A percentile compares a stretch with the other conserved stretches of the same genome.
phyloP scores from a whole-genome alignment of 2,888 invertebrate genomes.

The Liodrosophila aerea region DNA sequence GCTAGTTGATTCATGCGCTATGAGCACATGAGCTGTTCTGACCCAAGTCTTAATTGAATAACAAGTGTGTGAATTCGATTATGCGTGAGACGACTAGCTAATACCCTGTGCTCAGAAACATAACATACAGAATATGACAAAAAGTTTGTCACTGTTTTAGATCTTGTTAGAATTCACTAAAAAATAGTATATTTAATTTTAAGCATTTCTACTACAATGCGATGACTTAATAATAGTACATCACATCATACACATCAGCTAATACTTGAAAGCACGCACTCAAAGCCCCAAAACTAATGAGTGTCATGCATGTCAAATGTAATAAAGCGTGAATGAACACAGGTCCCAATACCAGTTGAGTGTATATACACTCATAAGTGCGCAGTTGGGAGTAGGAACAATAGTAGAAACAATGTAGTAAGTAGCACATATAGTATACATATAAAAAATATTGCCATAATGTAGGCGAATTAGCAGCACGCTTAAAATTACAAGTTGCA shows the following conservation, averaged over 20 bases:
- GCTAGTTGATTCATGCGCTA: constrained; percentile 13
- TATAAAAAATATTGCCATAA: constrained; percentile 3
- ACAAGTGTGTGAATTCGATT: constrained; percentile 1
- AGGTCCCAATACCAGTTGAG: constrained; percentile 3
- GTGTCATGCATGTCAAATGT: constrained; percentile 47
- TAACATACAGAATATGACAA: too few species aligned
- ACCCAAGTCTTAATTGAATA: constrained; percentile 31
- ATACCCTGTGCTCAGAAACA: constrained; percentile 11
- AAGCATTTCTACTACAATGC: constrained; percentile 6
- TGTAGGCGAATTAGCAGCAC: constrained; percentile 39
- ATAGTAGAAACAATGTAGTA: constrained; percentile 2
- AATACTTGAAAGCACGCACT: constrained; percentile 22
- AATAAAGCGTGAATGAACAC: constrained; percentile 39
- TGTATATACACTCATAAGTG: constrained; percentile 18
- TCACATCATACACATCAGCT: neutral
- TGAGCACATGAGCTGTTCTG: constrained; percentile 5
- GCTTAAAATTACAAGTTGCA: constrained; percentile 25
- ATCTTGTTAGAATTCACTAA: too few species aligned
- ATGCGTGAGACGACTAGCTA: neutral
- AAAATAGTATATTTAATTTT: too few species aligned
- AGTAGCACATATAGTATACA: too few species aligned
- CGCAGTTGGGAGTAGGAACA: constrained; percentile 27
- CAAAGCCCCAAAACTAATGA: constrained; percentile 22
- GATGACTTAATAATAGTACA: constrained; percentile 22
- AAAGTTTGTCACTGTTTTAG: too few species aligned